A percentile compares a stretch with the other conserved stretches of the same genome.
Evolutionary conservation across 2,113 vertebrate genomes (phyloP).

Genomic region (Corythornis madagascariensis): DNA sequence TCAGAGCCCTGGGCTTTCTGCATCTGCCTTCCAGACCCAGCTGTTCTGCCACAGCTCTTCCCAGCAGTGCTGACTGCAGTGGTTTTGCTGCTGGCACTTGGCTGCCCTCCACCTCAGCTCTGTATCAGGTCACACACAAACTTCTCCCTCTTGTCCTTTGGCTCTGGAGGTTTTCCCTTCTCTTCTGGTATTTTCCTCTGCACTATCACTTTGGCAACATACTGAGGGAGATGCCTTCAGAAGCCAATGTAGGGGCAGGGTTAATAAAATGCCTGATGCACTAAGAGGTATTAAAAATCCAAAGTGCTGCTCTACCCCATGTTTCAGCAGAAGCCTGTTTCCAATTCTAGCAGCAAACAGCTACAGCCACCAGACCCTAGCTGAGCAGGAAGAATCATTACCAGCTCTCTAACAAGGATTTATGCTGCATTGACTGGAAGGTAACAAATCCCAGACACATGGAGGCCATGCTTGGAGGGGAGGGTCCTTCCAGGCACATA

Average conservation of each 20-base stretch:
- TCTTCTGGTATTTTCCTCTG: background rate
- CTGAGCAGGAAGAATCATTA: background rate
- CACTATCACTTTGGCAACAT: background rate
- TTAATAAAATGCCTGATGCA: background rate
- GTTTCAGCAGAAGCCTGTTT: background rate
- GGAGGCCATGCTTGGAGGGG: background rate
- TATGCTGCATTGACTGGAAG: background rate
- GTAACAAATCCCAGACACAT: constrained; percentile 11
- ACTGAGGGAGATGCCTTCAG: background rate
- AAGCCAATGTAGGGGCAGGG: background rate
- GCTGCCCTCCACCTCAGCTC: background rate
- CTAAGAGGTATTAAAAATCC: background rate
- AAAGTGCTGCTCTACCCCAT: background rate
- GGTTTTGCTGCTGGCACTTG: background rate
- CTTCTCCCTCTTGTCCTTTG: background rate
- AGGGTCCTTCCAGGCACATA: background rate
- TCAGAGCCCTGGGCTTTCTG: background rate
- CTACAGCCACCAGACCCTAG: background rate
- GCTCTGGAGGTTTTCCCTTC: background rate
- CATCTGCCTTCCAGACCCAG: background rate
- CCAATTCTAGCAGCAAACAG: background rate
- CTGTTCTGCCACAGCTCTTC: background rate
- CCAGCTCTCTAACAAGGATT: background rate
- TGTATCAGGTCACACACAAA: background rate
- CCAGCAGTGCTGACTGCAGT: background rate